A percentile compares a stretch with the other conserved stretches of the same genome.
Evolutionary conservation across 2,888 invertebrate species (phyloP).

Genomic region (Papilio demoleus): DNA sequence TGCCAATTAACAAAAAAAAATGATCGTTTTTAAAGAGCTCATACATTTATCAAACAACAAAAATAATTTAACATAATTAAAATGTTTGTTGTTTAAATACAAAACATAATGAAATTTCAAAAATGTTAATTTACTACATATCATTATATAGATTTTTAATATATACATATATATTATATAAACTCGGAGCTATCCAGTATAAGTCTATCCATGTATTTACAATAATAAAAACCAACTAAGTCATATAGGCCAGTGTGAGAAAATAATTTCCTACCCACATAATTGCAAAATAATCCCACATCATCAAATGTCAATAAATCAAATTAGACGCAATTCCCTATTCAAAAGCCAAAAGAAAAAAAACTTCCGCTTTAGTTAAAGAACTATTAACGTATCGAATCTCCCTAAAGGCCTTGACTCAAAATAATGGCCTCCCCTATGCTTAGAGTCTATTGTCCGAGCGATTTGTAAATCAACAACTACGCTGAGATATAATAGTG

Average conservation of each 20-base stretch:
- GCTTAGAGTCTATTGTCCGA: constrained; percentile 57
- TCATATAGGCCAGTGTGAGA: not conserved
- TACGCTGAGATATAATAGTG: constrained; percentile 56
- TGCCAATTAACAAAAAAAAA: too few species aligned
- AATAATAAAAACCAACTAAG: not conserved
- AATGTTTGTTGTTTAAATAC: too few species aligned
- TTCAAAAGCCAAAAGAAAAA: constrained; percentile 38
- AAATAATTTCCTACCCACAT: constrained; percentile 28
- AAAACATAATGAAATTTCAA: too few species aligned
- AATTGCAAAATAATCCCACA: constrained; percentile 37
- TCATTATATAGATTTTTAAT: too few species aligned
- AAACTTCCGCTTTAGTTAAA: constrained; percentile 47
- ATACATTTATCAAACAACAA: too few species aligned
- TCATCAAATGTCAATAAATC: constrained; percentile 42
- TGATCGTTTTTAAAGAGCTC: too few species aligned
- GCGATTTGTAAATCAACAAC: constrained; percentile 69
- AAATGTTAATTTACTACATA: too few species aligned
- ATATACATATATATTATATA: too few species aligned
- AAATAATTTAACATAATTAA: too few species aligned
- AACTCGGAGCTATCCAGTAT: too few species aligned
- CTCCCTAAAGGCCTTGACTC: constrained; percentile 47
- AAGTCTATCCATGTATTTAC: too few species aligned
- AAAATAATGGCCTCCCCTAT: constrained; percentile 57
- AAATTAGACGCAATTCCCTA: constrained; percentile 36
- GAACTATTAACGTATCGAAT: constrained; percentile 45